A percentile compares a stretch with the other conserved stretches of the same genome.
Evolutionary conservation across 35 echinoderm and acorn worm species (phyloP).

Genomic region (Lytechinus pictus): DNA sequence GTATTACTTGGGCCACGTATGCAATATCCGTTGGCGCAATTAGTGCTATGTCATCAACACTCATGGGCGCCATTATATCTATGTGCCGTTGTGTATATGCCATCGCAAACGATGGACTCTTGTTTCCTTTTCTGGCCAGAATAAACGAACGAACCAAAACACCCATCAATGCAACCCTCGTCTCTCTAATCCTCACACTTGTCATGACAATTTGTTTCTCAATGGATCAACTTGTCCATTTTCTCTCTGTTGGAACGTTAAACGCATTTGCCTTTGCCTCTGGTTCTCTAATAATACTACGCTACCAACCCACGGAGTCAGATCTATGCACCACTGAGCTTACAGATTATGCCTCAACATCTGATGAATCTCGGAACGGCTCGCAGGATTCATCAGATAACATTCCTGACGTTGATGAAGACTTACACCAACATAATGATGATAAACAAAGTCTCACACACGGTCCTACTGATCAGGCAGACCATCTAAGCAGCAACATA

Average conservation of each 20-base stretch:
- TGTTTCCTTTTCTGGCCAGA: constrained; percentile 63
- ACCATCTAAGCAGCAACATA: not conserved
- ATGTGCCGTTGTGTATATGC: constrained; percentile 78
- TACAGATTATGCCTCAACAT: not conserved
- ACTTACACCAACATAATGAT: not conserved
- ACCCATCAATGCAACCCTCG: constrained; percentile 66
- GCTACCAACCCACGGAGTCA: constrained; percentile 53
- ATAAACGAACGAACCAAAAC: constrained; percentile 63
- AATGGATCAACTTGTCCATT: constrained; percentile 76
- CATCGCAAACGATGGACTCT: constrained; percentile 84
- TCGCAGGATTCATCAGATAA: not conserved
- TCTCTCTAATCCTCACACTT: constrained; percentile 59
- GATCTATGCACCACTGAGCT: not conserved
- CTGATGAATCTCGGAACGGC: not conserved
- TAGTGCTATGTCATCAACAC: constrained; percentile 64
- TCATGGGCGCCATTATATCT: constrained; percentile 67
- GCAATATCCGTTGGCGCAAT: constrained; percentile 63
- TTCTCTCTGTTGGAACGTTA: constrained; percentile 90
- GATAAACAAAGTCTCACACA: not conserved
- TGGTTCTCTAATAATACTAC: constrained; percentile 68
- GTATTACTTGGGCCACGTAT: constrained; percentile 55
- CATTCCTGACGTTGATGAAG: not conserved
- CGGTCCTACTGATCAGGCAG: not conserved
- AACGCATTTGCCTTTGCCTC: constrained; percentile 79
- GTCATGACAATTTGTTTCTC: constrained; percentile 65